Evolutionary conservation across 2,113 vertebrate species (phyloP).

Genomic region (Proteles cristata): DNA sequence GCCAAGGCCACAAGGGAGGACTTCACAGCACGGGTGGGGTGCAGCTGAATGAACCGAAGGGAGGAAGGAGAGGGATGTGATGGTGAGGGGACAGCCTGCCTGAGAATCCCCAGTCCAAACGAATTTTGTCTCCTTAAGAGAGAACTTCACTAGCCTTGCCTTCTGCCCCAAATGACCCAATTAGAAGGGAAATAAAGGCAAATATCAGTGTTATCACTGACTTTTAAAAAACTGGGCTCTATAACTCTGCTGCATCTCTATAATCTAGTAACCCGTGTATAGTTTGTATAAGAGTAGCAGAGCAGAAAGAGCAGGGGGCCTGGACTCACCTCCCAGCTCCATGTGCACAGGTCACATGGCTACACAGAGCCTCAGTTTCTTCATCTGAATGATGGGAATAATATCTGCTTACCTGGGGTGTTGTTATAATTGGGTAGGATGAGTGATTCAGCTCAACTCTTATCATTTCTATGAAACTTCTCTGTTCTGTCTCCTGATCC

Average conservation of each 20-base stretch:
- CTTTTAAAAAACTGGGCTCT: neutral
- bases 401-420: neutral
- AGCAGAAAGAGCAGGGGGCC: neutral
- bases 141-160: neutral
- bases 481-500: neutral
- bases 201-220: neutral
- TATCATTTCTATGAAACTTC: neutral
- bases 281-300: neutral
- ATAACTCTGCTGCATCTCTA: neutral
- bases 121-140: neutral
- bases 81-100: neutral
- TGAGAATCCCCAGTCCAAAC: neutral
- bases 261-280: neutral
- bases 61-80: neutral
- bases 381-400: neutral
- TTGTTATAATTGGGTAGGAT: neutral
- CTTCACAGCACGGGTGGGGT: neutral
- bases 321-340: neutral
- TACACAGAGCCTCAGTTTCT: neutral
- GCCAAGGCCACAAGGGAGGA: neutral
- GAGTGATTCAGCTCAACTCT: neutral
- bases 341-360: neutral
- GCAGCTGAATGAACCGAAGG: neutral
- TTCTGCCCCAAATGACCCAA: neutral
- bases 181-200: neutral